A percentile compares a stretch with the other conserved stretches of the same genome.
Evolutionary conservation across 1,140 invertebrate genomes (phyloP).

Genomic region (Drosophila tropicalis): DNA sequence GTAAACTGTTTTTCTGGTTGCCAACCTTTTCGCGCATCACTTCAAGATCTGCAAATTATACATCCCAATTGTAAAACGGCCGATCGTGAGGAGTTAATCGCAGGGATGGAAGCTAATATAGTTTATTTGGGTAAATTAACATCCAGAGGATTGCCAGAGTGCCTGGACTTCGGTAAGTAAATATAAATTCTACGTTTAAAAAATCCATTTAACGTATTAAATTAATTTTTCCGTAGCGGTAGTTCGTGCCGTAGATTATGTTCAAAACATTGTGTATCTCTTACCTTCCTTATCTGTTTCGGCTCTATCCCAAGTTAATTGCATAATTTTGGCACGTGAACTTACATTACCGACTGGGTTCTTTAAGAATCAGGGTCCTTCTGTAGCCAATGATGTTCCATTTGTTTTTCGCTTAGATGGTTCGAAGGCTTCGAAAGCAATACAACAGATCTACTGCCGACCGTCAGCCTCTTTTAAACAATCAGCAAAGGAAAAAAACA

Average conservation of each 20-base stretch:
- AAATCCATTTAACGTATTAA: background rate
- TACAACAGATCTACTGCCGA: conserved; percentile 72
- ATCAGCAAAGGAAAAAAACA: conserved; percentile 15
- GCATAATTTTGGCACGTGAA: conserved; percentile 59
- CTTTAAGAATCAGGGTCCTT: conserved; percentile 63
- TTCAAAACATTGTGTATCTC: conserved; percentile 52
- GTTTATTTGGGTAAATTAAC: conserved; percentile 56
- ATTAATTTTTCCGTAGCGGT: conserved; percentile 48
- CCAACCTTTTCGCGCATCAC: conserved; percentile 33
- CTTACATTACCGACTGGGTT: conserved; percentile 67
- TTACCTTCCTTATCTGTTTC: conserved; percentile 53
- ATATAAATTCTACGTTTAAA: background rate
- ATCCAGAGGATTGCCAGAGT: conserved; percentile 34
- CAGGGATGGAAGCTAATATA: conserved; percentile 72
- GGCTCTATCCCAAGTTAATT: conserved; percentile 53
- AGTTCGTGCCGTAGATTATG: conserved; percentile 69
- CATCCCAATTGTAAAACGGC: conserved; percentile 37
- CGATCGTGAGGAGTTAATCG: conserved; percentile 42
- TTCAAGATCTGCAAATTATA: conserved; percentile 49
- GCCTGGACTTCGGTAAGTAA: conserved; percentile 73
- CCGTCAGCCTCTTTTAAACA: conserved; percentile 45
- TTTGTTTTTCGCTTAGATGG: conserved; percentile 69
- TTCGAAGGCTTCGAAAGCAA: conserved; percentile 64
- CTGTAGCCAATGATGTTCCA: conserved; percentile 53
- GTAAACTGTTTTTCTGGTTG: conserved; percentile 60